A percentile compares a stretch with the other conserved stretches of the same genome.
phyloP scores from a whole-genome alignment of 2,888 invertebrate genomes.

The Omphaloscelis lunosa region DNA sequence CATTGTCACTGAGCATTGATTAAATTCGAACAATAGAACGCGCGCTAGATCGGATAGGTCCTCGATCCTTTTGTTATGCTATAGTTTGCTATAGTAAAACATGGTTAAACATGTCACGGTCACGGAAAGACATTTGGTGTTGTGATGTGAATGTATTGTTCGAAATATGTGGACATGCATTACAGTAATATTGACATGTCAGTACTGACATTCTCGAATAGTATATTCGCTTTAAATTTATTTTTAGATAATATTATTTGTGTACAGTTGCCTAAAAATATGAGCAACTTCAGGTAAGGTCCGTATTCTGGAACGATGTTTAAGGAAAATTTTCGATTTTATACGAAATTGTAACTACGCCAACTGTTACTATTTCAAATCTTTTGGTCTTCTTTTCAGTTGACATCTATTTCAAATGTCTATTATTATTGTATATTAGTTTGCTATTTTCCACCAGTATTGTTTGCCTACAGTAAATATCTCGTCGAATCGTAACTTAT shows the following conservation, averaged over 20 bases:
- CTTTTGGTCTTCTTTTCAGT: background rate
- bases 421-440: background rate
- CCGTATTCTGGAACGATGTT: background rate
- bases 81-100: slow-evolving; percentile 2
- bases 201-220: background rate
- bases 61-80: slow-evolving; percentile 40
- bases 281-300: background rate
- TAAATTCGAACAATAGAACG: slow-evolving; percentile 47
- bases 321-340: too few species aligned
- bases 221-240: background rate
- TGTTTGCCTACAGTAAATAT: background rate
- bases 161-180: background rate
- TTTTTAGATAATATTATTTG: background rate
- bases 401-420: background rate
- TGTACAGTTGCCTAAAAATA: background rate
- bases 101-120: slow-evolving; percentile 51
- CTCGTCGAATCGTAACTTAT: background rate
- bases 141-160: slow-evolving; percentile 27
- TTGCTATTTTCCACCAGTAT: background rate
- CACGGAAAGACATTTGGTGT: slow-evolving; percentile 16
- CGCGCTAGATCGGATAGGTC: slow-evolving; percentile 15
- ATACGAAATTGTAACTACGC: background rate
- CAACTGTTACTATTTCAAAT: background rate
- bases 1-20: slow-evolving; percentile 69
- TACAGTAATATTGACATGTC: background rate